Evolutionary conservation across 2,113 vertebrate species (phyloP), one percentile per base, ranked within the genome.

Genomic region (Sardina pilchardus): DNA sequence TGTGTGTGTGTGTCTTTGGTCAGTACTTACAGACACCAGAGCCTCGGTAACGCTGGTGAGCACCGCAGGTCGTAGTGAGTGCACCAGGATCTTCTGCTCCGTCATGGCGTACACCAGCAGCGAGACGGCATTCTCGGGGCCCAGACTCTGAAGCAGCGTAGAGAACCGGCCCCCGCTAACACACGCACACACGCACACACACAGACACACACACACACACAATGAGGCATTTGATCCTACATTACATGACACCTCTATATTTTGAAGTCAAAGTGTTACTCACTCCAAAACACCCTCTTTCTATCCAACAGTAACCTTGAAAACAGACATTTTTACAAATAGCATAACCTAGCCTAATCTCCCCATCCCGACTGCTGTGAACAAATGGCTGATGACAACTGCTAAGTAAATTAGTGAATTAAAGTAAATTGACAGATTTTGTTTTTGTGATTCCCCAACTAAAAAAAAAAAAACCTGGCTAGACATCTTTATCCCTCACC

Each of bases 21-120:
- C 0, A 1, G 84, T 84, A 95, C 98, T 96, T 93, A 99, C 98
- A 86, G 98, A 99, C 85, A 99, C 98, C 81, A 99, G 94, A 14
- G 98, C 98, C 94, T 99, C 98, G 1, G 98, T 98, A 83, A 99
- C 98, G 86, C 98, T 99, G 1, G 98, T 99, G 82, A 99, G 96
- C 84, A 99, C 98, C 8, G 98, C 98, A 6, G 98, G 98, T 36
- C 98, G 96, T 75, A 99, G 88, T 1, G 98, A 99, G 90, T 99
- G 98, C 89, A 99, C 97, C 90, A 99, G 96, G 92, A 99, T 99
- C 94, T 99, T 99, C 93, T 99, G 98, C 88, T 99, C 98, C 0
- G 98, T 99, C 88, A 99, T 97, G 5, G 97, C 98, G 92, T 98
- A 95, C 6, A 99, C 97, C 83, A 99, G 94, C 80, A 99, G 94